A percentile compares a stretch with the other conserved stretches of the same genome.
These are phyloP conservation scores for Sebastes miniatus DNA, from an alignment of 2,797 vertebrate genomes.

Conservation along the genomic window DNA sequence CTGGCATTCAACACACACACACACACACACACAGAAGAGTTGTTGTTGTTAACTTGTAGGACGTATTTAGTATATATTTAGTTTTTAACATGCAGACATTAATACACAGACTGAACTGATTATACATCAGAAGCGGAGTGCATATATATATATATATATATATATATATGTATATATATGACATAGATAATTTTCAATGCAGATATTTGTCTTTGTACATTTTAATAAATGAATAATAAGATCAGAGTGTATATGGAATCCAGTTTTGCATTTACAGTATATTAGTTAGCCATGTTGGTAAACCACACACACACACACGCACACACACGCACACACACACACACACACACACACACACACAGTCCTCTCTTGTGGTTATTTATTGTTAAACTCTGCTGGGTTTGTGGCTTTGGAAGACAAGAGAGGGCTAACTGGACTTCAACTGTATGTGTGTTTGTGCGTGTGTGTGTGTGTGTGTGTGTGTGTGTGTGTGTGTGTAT, in stretches of 20 bases:
- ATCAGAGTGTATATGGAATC: neutral
- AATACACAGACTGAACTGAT: neutral
- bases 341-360: conserved; percentile 12
- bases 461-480: neutral
- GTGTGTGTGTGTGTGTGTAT: neutral
- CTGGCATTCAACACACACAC: conserved; percentile 13
- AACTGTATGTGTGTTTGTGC: neutral
- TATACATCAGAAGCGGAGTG: too few relatives aligned
- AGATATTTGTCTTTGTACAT: neutral
- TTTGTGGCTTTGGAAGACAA: neutral
- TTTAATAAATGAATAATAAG: conserved; percentile 1
- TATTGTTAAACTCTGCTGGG: too few relatives aligned
- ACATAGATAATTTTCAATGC: neutral
- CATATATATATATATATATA: too few relatives aligned
- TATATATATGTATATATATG: too few relatives aligned
- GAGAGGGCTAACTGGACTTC: conserved; percentile 6
- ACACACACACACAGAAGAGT: neutral
- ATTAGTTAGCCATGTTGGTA: conserved; percentile 36
- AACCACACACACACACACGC: conserved; percentile 28
- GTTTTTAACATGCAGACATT: neutral
- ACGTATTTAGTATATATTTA: too few relatives aligned
- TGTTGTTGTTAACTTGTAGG: neutral
- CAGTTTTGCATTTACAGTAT: conserved; percentile 8
- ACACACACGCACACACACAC: neutral
- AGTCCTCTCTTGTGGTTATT: too few relatives aligned